These are phyloP conservation scores for Drosophila micromelanica DNA, from an alignment of 1,140 invertebrate species.

Conservation along the genomic window DNA sequence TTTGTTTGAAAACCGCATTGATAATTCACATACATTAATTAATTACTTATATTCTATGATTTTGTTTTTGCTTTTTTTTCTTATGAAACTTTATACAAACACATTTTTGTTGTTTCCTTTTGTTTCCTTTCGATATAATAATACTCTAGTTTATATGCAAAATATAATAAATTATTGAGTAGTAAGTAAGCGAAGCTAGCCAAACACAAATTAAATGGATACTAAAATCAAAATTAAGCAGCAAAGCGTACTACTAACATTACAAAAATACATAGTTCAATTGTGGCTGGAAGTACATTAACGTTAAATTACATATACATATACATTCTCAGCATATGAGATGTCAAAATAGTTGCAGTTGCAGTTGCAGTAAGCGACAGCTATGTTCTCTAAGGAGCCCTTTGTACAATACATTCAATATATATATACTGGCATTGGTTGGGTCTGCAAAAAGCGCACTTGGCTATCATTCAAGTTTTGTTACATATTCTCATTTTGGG, in stretches of 20 bases:
- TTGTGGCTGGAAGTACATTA: conserved; percentile 70
- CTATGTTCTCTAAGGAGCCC: conserved; percentile 17
- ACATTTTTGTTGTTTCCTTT: conserved; percentile 34
- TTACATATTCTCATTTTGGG: background rate
- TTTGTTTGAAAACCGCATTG: conserved; percentile 36
- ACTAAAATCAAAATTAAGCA: conserved; percentile 57
- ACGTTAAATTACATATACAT: conserved; percentile 44
- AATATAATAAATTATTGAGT: conserved; percentile 75
- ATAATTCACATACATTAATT: conserved; percentile 50
- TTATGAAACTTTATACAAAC: conserved; percentile 75
- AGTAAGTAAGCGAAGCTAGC: conserved; percentile 65
- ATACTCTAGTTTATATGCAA: conserved; percentile 66
- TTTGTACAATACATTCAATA: conserved; percentile 60
- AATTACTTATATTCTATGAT: conserved; percentile 37
- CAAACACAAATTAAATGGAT: conserved; percentile 45
- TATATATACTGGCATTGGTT: conserved; percentile 21
- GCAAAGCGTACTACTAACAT: conserved; percentile 49
- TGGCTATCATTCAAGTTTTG: conserved; percentile 11
- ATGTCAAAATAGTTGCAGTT: conserved; percentile 35
- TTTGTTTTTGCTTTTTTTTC: conserved; percentile 16
- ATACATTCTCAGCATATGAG: conserved; percentile 33
- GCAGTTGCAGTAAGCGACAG: conserved; percentile 13
- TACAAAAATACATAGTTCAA: conserved; percentile 61
- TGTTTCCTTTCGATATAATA: conserved; percentile 42
- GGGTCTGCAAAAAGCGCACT: conserved; percentile 33